Conservation (phyloP, 2,113 vertebrate species). For the Agelaius phoeniceus region DNA sequence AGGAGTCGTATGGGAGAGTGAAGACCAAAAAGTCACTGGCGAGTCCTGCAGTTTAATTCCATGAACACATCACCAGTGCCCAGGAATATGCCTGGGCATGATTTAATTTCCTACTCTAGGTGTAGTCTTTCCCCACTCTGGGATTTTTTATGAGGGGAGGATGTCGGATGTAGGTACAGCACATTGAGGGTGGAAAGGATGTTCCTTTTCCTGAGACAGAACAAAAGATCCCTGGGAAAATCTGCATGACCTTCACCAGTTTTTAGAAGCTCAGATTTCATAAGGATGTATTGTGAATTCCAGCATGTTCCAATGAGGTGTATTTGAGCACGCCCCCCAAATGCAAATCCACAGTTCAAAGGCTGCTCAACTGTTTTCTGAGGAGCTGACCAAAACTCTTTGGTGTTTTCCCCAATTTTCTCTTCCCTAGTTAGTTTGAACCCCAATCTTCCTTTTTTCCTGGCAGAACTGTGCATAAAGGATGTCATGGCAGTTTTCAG, state of each 20-base stretch:
- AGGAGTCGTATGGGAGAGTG: background rate
- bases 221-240: background rate
- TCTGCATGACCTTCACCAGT: background rate
- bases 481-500: background rate
- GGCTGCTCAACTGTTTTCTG: background rate
- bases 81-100: background rate
- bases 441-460: background rate
- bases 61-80: background rate
- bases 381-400: background rate
- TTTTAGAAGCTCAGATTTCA: background rate
- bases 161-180: background rate
- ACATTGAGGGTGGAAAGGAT: background rate
- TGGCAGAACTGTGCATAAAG: background rate
- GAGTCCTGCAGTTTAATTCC: background rate
- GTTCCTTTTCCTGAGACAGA: background rate
- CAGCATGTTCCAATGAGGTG: background rate
- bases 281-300: background rate
- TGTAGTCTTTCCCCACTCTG: background rate
- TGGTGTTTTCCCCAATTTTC: background rate
- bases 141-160: background rate
- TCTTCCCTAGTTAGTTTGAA: background rate
- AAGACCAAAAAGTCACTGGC: background rate
- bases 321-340: background rate
- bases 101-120: background rate
- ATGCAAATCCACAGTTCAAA: background rate